Evolutionary conservation across 35 echinoderm and acorn worm species (phyloP), one percentile per base, ranked within the genome.

Genomic region (Lytechinus variegatus): DNA sequence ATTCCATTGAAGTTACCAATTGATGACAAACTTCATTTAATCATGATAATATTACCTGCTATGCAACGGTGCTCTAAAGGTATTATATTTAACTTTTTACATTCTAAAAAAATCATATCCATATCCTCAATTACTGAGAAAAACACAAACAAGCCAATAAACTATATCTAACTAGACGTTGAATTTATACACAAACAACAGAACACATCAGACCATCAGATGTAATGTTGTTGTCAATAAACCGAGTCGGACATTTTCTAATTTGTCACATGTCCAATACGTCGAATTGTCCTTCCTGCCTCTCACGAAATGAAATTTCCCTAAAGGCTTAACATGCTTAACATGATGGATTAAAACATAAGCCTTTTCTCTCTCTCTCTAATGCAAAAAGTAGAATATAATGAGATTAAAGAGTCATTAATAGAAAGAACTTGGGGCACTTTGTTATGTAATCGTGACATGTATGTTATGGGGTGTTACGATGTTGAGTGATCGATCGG

Each of bases 331-430:
- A 79, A 79, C 66, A 79, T 79, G 66, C 66, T 24, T 24, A 79
- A 79, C 66, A 79, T 79, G 66, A 24, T 16, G 66, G 66, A 79
- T 79, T 16, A n/a, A 44, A 60, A 79, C 66, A 79, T 79, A 79
- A 79, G 66, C 66, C 16, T 24, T 79, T 1, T 8, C 66, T 79
- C n/a, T 24, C n/a, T 79, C n/a, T 79, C 21, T 79, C 66, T 79
- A 7, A 79, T 79, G 19, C 21, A 79, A n/a, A 79, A 24, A 5
- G 66, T 24, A 79, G 8, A 24, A 14, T 3, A 24, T 79, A 79
- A 79, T 79, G 66, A 79, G 66, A 79, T 79, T 79, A 79, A 71
- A 79, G 66, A 79, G 66, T 79, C 66, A 79, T 79, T 79, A n/a
- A 79, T 7, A 79, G 14, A 24, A 79, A 79, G 66, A 79, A 79